Evolutionary conservation across 2,888 invertebrate genomes (phyloP), one percentile per base, ranked within the genome.

Genomic region (Tortrix viridana): DNA sequence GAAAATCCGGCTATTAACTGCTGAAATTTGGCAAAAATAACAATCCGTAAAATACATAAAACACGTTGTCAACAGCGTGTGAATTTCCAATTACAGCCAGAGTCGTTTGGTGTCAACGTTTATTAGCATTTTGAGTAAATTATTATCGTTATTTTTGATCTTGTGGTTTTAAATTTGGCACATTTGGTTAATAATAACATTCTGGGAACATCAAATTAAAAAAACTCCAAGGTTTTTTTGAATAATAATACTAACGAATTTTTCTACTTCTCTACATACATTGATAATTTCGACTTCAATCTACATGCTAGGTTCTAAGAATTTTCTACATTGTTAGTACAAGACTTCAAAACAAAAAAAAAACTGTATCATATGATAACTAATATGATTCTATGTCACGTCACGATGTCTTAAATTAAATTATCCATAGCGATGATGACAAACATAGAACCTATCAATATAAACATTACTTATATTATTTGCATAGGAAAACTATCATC

Each of bases 1-100:
- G 19, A 63, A 63, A 63, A 58, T 63, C 63, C 58, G 43, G n/a
- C 32, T 18, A 19, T 19, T 20, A 19, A 37, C 18, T 44, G 14
- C 48, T 61, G 44, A 50, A 44, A 50, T 44, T 49, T 46, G 50
- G 44, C 46, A 46, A 57, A 56, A 56, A 61, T 61, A 56, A 62
- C 44, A 44, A 47, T 32, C 32, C 55, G 55, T 37, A 9, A 46
- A 44, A 18, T 26, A 50, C 46, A 52, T 57, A 44, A 62, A 62
- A 38, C 46, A 56, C 56, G 56, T 57, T 62, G 56, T 52, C 56
- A 62, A 57, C 50, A 38, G 56, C 19, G 46, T 62, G 56, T 52
- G 56, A 57, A 43, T 38, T 46, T 46, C 46, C 38, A 50, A 55
- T 48, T 22, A 48, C 43, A 55, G 52, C 38, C 23, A 48, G 43